These are phyloP conservation scores for Burhinus bistriatus DNA, from an alignment of 2,113 vertebrate species.

Conservation along the genomic window DNA sequence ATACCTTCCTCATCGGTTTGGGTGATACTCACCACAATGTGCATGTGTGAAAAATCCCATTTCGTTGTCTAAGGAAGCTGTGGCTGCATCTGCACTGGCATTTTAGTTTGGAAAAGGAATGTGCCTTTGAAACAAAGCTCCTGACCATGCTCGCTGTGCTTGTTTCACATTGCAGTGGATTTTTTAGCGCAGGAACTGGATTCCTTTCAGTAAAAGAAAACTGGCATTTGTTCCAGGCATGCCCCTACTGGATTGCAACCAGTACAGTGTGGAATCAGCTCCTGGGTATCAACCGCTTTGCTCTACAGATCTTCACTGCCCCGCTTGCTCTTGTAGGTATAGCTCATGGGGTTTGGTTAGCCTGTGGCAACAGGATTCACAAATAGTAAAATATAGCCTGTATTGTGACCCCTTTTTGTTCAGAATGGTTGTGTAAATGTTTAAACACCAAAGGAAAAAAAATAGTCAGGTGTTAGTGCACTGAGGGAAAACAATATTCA, in stretches of 20 bases:
- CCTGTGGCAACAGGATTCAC: not conserved
- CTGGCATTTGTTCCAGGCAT: not conserved
- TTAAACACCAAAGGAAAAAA: not conserved
- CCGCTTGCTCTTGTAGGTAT: not conserved
- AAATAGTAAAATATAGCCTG: not conserved
- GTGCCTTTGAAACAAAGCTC: not conserved
- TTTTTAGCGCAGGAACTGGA: not conserved
- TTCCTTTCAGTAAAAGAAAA: not conserved
- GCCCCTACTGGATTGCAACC: not conserved
- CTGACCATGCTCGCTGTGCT: not conserved
- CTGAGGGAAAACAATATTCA: not conserved
- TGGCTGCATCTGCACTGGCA: not conserved
- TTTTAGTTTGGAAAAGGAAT: not conserved
- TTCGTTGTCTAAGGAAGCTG: not conserved
- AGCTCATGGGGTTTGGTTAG: not conserved
- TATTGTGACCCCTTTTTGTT: not conserved
- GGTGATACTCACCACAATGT: not conserved
- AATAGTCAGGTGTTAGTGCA: not conserved
- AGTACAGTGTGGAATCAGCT: fast-evolving
- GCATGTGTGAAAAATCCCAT: not conserved
- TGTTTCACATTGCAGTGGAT: not conserved
- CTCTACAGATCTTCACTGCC: not conserved
- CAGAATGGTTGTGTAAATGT: not conserved
- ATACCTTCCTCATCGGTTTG: not conserved
- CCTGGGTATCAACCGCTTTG: not conserved